A percentile compares a stretch with the other conserved stretches of the same genome.
Evolutionary conservation across 2,113 vertebrate species (phyloP).

Genomic region (Sterrhoptilus dennistouni): DNA sequence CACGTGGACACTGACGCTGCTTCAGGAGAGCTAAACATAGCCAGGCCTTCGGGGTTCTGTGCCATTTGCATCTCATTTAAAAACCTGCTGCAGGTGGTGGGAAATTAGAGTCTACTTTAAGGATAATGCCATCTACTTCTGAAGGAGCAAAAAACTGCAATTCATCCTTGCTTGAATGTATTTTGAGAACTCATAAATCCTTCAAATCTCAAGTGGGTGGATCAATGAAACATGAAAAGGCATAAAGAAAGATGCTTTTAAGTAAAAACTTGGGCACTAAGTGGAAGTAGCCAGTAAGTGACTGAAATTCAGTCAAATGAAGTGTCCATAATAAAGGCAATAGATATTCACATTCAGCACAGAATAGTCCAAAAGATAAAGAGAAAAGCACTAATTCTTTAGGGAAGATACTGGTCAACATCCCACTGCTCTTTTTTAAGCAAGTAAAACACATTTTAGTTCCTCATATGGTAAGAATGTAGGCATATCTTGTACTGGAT

Average conservation of each 20-base stretch:
- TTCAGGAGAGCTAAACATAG: background rate
- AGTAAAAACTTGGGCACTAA: background rate
- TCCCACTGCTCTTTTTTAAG: background rate
- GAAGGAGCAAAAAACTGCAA: background rate
- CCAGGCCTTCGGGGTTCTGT: background rate
- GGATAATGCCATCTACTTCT: background rate
- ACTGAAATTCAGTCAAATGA: background rate
- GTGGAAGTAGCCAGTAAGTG: background rate
- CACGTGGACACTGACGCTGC: background rate
- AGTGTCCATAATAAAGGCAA: background rate
- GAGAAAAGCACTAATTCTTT: background rate
- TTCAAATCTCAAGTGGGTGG: background rate
- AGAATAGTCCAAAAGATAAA: background rate
- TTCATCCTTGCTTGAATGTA: background rate
- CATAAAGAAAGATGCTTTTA: background rate
- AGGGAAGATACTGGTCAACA: background rate
- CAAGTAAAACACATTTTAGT: background rate
- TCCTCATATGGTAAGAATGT: background rate
- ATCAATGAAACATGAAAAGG: background rate
- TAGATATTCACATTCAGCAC: background rate
- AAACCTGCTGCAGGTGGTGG: background rate
- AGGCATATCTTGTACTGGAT: background rate
- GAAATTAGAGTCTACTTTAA: background rate
- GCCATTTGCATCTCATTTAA: background rate
- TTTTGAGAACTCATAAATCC: background rate